phyloP scores from a whole-genome alignment of 2,888 invertebrate genomes.

The Phalera bucephala region DNA sequence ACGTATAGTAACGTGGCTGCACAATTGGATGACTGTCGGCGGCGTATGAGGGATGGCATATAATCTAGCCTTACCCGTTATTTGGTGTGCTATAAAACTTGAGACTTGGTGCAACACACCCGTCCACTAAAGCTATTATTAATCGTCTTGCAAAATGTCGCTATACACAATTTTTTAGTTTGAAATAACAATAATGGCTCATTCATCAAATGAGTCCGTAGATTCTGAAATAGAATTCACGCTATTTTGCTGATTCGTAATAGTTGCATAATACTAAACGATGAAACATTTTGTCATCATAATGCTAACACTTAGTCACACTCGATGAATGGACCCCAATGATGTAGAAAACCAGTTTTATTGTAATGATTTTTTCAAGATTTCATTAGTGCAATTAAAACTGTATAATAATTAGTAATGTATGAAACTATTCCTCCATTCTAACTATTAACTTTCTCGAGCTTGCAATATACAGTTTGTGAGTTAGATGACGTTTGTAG shows the following conservation, averaged over 20 bases:
- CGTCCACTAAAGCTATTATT: not conserved
- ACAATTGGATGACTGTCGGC: slow-evolving; percentile 1
- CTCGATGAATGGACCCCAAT: slow-evolving; percentile 6
- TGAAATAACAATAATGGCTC: no score
- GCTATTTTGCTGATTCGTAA: not conserved
- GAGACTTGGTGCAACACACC: not conserved
- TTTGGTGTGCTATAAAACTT: not conserved
- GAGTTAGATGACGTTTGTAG: slow-evolving; percentile 5
- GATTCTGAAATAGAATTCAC: no score
- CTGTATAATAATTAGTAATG: slow-evolving; percentile 7
- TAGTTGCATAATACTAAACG: slow-evolving; percentile 11
- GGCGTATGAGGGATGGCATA: slow-evolving; percentile 3
- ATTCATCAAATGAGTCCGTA: no score
- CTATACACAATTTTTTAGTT: not conserved
- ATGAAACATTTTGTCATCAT: slow-evolving; percentile 7
- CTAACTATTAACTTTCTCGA: slow-evolving; percentile 3
- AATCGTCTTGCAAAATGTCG: not conserved
- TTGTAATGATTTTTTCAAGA: not conserved
- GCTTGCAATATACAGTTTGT: slow-evolving; percentile 6
- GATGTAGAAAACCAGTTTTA: not conserved
- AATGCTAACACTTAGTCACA: not conserved
- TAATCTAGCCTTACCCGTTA: not conserved
- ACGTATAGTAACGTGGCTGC: not conserved
- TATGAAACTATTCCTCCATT: slow-evolving; percentile 5
- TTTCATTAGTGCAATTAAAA: slow-evolving; percentile 4